These are phyloP conservation scores for Scaptomyza graminum DNA, from an alignment of 1,140 invertebrate genomes.

Conservation along the genomic window DNA sequence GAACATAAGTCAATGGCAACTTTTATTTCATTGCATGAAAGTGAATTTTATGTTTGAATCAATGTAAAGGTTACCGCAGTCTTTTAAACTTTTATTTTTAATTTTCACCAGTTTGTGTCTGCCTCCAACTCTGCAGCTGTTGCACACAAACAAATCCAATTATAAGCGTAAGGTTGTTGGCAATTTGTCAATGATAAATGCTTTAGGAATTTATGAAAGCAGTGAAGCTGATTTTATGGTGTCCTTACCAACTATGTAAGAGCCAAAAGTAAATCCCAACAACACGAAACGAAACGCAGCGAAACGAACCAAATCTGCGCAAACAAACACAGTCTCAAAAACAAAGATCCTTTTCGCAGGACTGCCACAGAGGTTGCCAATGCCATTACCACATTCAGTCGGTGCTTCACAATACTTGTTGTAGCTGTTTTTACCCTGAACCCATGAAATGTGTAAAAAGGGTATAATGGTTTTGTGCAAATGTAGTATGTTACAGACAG, in stretches of 20 bases:
- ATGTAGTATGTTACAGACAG: too few species aligned
- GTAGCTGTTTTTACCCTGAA: not conserved
- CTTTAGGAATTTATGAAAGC: slow-evolving; percentile 59
- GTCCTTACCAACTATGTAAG: slow-evolving; percentile 48
- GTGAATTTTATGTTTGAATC: slow-evolving; percentile 44
- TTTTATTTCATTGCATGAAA: slow-evolving; percentile 46
- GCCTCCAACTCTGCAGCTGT: slow-evolving; percentile 1
- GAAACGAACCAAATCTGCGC: slow-evolving; percentile 37
- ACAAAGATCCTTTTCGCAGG: slow-evolving; percentile 48
- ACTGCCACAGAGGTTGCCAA: slow-evolving; percentile 45
- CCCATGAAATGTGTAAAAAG: too few species aligned
- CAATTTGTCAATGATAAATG: slow-evolving; percentile 40
- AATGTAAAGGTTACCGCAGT: slow-evolving; percentile 46
- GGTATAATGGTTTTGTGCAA: too few species aligned
- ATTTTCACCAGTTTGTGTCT: not conserved
- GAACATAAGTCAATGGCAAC: slow-evolving; percentile 40
- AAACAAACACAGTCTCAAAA: slow-evolving; percentile 50
- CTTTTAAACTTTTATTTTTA: not conserved
- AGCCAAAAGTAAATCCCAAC: slow-evolving; percentile 10
- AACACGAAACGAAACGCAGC: slow-evolving; percentile 30
- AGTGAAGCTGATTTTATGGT: slow-evolving; percentile 42
- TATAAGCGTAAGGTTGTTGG: slow-evolving; percentile 29
- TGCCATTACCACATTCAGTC: slow-evolving; percentile 49
- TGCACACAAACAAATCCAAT: slow-evolving; percentile 36
- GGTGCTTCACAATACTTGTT: slow-evolving; percentile 30